These are phyloP conservation scores for Microhierax caerulescens DNA, from an alignment of 2,797 vertebrate species.

Conservation along the genomic window DNA sequence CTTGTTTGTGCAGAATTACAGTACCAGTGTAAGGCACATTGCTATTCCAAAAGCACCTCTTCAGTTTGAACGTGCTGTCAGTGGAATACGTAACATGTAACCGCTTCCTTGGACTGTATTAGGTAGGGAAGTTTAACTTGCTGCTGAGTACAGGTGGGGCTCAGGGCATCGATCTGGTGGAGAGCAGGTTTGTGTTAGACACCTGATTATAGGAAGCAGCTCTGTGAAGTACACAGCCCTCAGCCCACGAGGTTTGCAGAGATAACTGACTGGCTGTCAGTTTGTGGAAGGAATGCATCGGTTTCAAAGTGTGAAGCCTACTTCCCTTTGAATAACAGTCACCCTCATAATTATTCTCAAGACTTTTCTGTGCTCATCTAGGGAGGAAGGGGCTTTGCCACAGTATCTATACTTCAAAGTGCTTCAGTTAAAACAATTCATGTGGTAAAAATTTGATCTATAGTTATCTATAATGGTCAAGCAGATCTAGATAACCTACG, in stretches of 20 bases:
- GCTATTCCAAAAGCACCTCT: neutral
- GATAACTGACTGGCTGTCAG: neutral
- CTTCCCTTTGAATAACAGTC: neutral
- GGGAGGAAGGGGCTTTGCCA: neutral
- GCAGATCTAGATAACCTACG: neutral
- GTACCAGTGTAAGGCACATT: neutral
- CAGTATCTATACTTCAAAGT: neutral
- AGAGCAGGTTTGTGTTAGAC: neutral
- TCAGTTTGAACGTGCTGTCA: neutral
- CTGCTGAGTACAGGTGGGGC: neutral
- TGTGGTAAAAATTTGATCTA: neutral
- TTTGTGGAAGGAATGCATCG: neutral
- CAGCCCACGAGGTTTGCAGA: neutral
- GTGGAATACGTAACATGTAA: rapidly evolving
- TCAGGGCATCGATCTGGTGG: neutral
- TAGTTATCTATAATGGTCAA: neutral
- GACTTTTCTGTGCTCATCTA: neutral
- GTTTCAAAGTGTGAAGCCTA: neutral
- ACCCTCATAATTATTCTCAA: neutral
- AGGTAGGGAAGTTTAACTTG: neutral
- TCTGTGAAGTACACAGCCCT: neutral
- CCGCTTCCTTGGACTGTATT: neutral
- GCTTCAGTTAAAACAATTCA: neutral
- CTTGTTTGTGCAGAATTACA: neutral
- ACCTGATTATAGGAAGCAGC: neutral